phyloP scores from a whole-genome alignment of 1,140 invertebrate species.

The Hyposmocoma kahamanoa region DNA sequence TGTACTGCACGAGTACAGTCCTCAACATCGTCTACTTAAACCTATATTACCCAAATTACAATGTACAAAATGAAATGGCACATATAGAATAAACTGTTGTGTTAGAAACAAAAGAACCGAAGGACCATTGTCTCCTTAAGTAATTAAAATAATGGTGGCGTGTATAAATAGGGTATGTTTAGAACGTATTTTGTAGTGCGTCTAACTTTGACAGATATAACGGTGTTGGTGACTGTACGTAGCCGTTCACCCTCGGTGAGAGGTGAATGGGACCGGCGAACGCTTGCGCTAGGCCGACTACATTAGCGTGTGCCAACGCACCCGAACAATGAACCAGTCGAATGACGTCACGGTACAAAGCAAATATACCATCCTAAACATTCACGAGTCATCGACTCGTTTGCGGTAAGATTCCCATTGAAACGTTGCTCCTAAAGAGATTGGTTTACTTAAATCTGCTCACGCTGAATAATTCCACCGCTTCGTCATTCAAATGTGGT shows the following conservation, averaged over 20 bases:
- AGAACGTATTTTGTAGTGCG: neutral
- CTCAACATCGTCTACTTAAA: no score
- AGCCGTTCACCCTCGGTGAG: slow-evolving; percentile 61
- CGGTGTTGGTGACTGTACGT: slow-evolving; percentile 8
- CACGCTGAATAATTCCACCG: neutral
- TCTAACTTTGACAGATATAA: slow-evolving; percentile 4
- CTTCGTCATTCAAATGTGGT: no score
- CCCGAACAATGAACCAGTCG: slow-evolving; percentile 64
- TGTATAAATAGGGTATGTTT: no score
- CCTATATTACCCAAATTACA: no score
- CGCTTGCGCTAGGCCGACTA: slow-evolving; percentile 61
- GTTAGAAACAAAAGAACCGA: no score
- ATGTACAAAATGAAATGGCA: no score
- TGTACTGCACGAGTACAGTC: no score
- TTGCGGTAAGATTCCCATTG: neutral
- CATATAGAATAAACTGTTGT: no score
- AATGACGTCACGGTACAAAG: slow-evolving; percentile 35
- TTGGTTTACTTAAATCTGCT: slow-evolving; percentile 1
- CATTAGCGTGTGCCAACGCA: slow-evolving; percentile 59
- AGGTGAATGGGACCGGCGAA: slow-evolving; percentile 61
- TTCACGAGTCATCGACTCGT: slow-evolving; percentile 10
- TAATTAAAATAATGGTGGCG: no score
- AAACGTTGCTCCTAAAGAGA: neutral
- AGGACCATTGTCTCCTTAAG: no score
- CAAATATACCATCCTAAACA: slow-evolving; percentile 12